These are phyloP conservation scores for Neotoma lepida DNA, from an alignment of 2,113 vertebrate species.

Conservation along the genomic window DNA sequence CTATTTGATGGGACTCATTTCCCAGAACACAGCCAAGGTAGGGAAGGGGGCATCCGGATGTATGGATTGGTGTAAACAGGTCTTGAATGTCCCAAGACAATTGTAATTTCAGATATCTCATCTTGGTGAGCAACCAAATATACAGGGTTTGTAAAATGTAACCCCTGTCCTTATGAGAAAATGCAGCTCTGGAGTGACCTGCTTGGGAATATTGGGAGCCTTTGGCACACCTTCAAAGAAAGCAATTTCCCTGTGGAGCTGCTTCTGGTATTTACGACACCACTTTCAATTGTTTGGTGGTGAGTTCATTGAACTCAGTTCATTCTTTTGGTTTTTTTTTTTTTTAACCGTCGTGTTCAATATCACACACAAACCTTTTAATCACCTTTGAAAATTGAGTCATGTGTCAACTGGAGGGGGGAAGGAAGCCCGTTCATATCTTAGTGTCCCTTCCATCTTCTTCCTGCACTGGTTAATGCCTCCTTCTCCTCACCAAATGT, in stretches of 20 bases:
- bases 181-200: not conserved
- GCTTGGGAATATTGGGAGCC: conserved; percentile 16
- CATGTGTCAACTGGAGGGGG: not conserved
- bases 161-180: conserved; percentile 30
- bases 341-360: not conserved
- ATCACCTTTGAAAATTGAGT: not conserved
- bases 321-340: conserved; percentile 11
- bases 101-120: conserved; percentile 27
- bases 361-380: conserved; percentile 9
- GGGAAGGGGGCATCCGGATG: not conserved
- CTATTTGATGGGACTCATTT: not conserved
- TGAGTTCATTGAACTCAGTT: conserved; percentile 39
- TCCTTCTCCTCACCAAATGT: not conserved
- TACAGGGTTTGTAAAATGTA: conserved; percentile 10
- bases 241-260: conserved; percentile 20
- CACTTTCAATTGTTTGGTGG: conserved; percentile 12
- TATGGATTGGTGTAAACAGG: not conserved
- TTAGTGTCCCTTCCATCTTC: not conserved
- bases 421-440: not conserved
- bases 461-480: not conserved
- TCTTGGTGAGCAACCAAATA: not conserved
- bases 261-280: conserved; percentile 11
- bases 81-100: not conserved
- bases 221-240: conserved; percentile 55
- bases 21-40: not conserved